Base-by-base conservation (phyloP, 2,113 vertebrate genomes). In the Tragulus kanchil region DNA sequence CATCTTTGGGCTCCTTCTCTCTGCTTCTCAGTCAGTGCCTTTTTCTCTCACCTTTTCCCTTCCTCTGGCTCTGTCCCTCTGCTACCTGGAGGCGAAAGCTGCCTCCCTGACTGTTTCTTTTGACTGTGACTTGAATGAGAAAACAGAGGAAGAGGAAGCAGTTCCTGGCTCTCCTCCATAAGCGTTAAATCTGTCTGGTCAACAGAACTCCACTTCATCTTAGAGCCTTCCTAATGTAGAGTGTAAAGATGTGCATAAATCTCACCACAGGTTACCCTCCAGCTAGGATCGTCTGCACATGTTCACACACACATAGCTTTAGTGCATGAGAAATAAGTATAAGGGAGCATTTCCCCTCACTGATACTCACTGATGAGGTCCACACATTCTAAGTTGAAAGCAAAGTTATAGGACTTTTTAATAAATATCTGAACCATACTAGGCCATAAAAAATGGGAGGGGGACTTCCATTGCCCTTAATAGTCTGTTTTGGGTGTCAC, bases 61-160 rank as follows among this genome's bases (percentile, higher is more conserved):
- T 96, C 99, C 99, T 98, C 99, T 99, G 0, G 99, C 99, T 97
- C 98, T 99, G 94, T 99, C 99, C 64, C 99, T 99, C 93, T 99
- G 99, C 98, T 99, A 99, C 97, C 98, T 99, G 92, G 99, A 99
- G 99, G 99, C 98, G 77, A 98, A 99, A 97, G 98, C 98, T 28
- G 98, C 98, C 62, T 96, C 98, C 93, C 98, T 98, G 97, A 98
- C 93, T 89, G 92, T 97, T 93, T 98, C 96, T 98, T 98, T 85
- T 97, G 98, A 98, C 96, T 97, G 59, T 98, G 98, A 98, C 94
- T 96, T 94, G 93, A 99, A 97, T 98, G 98, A 98, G 95, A 99
- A 98, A 98, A 96, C 97, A 98, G 98, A 99, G 98, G 99, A 98
- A 96, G 99, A 99, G 97, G 99, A 99, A 98, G 98, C 98, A 56